Conservation (phyloP, 2,888 invertebrate genomes). For the Meganola albula region DNA sequence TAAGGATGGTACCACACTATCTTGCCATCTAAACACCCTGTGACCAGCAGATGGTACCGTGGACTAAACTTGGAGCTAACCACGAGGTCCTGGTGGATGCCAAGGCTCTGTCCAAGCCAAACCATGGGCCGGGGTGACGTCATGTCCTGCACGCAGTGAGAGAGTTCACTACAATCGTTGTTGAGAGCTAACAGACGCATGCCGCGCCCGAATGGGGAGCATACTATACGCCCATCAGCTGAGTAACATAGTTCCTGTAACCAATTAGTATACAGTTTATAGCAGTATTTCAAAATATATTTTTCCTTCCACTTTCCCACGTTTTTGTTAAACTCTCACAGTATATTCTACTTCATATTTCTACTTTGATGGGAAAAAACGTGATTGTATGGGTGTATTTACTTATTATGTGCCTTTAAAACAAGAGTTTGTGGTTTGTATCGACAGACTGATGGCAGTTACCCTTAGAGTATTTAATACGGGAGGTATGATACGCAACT, state of each 20-base stretch:
- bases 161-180: constrained; percentile 86
- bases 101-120: constrained; percentile 83
- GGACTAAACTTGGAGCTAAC: constrained; percentile 95
- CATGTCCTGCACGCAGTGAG: constrained; percentile 71
- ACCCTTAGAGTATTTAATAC: no score
- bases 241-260: constrained; percentile 89
- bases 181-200: constrained; percentile 90
- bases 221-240: constrained; percentile 91
- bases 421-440: no score
- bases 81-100: constrained; percentile 87
- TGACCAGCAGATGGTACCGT: constrained; percentile 89
- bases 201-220: constrained; percentile 93
- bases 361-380: no score
- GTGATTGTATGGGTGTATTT: no score
- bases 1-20: constrained; percentile 93
- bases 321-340: no score
- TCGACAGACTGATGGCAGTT: no score
- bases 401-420: no score
- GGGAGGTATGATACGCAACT: no score
- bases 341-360: no score
- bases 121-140: constrained; percentile 38
- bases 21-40: constrained; percentile 92
- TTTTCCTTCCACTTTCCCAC: no score
- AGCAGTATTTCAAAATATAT: no score
- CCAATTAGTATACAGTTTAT: no score